Base-by-base conservation (phyloP, 2,797 vertebrate genomes). In the Acanthis flammea region DNA sequence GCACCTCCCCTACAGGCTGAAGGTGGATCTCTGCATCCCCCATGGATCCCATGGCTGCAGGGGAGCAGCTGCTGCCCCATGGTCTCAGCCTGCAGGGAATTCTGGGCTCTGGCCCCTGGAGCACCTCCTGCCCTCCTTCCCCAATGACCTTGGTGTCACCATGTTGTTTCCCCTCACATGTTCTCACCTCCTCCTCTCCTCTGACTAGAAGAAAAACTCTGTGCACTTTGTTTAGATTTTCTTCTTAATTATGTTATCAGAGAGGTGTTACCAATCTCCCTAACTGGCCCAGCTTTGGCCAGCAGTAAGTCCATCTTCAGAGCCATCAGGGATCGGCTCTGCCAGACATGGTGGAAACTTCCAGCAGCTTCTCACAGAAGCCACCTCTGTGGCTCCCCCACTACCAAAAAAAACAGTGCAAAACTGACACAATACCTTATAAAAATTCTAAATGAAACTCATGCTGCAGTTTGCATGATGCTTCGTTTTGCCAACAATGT, bases 371-470 rank as follows among this genome's bases (percentile, higher is more conserved):
- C 24, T 48, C 19, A 17, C 35, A 48, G 24, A 15, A 57, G 24
- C 44, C 62, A 48, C 24, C 19, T 57, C 35, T 30, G 23, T 30
- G 63, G 6, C 30, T 18, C 24, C 30, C 14, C 7, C 0, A 0
- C 35, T 48, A 48, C 53, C 44, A 58, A 42, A 67, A 67, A 67
- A 41, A 68, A 1, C 15, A 58, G 19, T 33, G 13, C 35, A 58
- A 79, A 80, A 41, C 16, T 37, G 48, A 13, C 44, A 30, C 44
- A 58, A 17, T 58, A 41, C 19, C 31, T 58, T 89, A 80, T 88
- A 94, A 93, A 93, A 94, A 81, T 37, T 47, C 10, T 65, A 87
- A 92, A 88, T 86, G 47, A 88, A 93, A 72, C 14, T 93, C 47
- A 58, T 47, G 55, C 17, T 78, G 30, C 50, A 48, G 47, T 72